Evolutionary conservation across 2,797 vertebrate species (phyloP).

Genomic region (Pseudochirops corinnae): DNA sequence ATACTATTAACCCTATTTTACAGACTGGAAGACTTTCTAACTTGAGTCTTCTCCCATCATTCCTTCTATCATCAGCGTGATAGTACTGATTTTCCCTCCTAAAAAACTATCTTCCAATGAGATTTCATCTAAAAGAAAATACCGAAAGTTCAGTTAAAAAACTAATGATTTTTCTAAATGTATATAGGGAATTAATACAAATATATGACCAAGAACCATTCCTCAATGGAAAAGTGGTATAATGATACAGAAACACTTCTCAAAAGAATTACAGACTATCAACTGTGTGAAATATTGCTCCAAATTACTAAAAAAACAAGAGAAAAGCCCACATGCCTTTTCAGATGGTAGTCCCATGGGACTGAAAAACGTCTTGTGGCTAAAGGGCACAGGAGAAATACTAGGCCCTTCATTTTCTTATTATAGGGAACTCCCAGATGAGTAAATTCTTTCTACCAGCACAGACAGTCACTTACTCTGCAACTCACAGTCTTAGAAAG

Average conservation of each 20-base stretch:
- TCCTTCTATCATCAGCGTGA: background rate
- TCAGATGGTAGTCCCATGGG: too few species aligned
- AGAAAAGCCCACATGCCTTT: background rate
- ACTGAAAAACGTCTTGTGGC: background rate
- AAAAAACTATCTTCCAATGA: background rate
- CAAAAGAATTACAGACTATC: background rate
- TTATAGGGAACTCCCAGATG: background rate
- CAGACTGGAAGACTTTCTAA: background rate
- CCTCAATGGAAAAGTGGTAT: background rate
- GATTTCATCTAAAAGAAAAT: background rate
- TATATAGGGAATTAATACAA: background rate
- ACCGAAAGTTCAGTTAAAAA: background rate
- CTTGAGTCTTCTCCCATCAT: background rate
- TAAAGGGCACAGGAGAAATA: background rate
- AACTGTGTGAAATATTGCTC: background rate
- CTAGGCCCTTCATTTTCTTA: background rate
- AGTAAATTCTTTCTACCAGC: background rate
- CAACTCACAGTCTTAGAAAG: background rate
- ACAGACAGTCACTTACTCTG: background rate
- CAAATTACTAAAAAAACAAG: background rate
- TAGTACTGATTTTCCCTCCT: background rate
- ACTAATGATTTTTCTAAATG: background rate
- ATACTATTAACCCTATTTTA: background rate
- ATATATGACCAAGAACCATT: background rate
- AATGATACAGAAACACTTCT: background rate